Evolutionary conservation across 2,888 invertebrate species (phyloP).

Genomic region (Tuberolachnus salignus): DNA sequence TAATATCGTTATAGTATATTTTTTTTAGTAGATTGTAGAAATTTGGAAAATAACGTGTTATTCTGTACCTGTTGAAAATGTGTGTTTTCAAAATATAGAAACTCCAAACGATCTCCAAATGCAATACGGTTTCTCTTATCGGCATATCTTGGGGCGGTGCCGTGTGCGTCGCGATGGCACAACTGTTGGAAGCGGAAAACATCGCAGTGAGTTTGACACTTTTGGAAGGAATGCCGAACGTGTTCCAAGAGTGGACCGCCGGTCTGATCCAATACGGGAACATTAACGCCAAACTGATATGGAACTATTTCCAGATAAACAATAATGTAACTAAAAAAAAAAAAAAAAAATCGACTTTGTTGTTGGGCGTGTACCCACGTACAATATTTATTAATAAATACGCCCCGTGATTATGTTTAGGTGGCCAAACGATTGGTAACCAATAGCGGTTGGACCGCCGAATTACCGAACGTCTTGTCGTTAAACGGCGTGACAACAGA

Average conservation of each 20-base stretch:
- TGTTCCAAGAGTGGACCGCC: conserved; percentile 4
- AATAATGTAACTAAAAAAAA: conserved; percentile 17
- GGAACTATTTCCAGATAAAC: conserved; percentile 18
- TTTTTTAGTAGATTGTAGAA: too few species aligned
- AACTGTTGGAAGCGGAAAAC: conserved; percentile 37
- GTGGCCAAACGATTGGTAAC: neutral
- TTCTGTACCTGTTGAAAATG: too few species aligned
- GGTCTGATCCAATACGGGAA: neutral
- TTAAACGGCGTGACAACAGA: neutral
- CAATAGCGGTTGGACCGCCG: conserved; percentile 13
- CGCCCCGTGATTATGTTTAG: neutral
- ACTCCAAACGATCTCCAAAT: conserved; percentile 18
- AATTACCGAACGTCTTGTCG: neutral
- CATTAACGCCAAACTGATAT: conserved; percentile 25
- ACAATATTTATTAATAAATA: neutral
- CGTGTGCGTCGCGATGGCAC: conserved; percentile 22
- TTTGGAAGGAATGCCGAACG: conserved; percentile 10
- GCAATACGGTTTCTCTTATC: conserved; percentile 12
- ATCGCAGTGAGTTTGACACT: conserved; percentile 26
- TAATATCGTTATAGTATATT: neutral
- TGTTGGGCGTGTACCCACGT: too few species aligned
- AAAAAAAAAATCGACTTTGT: neutral
- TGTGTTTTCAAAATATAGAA: neutral
- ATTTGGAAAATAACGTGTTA: too few species aligned
- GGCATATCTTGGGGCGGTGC: conserved; percentile 34